Conservation (phyloP, 37 sponge, comb jelly and placozoan genomes). For the Lycopodina hypogea region DNA sequence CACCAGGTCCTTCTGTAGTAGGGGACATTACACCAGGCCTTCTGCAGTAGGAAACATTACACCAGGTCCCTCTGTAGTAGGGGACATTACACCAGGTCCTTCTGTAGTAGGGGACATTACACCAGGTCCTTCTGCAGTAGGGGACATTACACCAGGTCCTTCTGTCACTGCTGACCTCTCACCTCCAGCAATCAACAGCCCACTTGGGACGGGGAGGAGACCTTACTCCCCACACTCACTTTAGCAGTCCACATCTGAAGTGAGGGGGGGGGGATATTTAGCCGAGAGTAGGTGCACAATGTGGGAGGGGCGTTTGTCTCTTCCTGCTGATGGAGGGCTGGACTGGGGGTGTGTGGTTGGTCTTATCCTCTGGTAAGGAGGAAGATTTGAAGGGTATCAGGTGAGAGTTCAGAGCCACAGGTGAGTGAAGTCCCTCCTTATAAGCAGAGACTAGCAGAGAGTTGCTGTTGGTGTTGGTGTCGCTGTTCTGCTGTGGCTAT, state of each 20-base stretch:
- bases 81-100: too few relatives aligned
- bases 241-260: background rate
- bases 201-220: constrained; percentile 26
- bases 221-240: constrained; percentile 12
- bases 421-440: background rate
- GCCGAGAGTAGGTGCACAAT: background rate
- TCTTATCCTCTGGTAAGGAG: constrained; percentile 1
- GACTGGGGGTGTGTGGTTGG: background rate
- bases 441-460: background rate
- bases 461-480: background rate
- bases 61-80: too few relatives aligned
- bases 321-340: constrained; percentile 6
- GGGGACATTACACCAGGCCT: background rate
- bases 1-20: background rate
- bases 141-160: too few relatives aligned
- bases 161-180: too few relatives aligned
- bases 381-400: constrained; percentile 12
- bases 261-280: background rate
- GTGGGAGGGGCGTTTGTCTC: constrained; percentile 58
- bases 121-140: too few relatives aligned
- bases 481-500: too few relatives aligned
- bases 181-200: background rate
- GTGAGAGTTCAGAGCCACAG: background rate
- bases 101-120: too few relatives aligned
- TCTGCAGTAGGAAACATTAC: too few relatives aligned